Percentiles rank a stretch among this genome's conserved stretches.
Evolutionary conservation across 2,888 invertebrate species (phyloP).

Genomic region (Aricia artaxerxes): DNA sequence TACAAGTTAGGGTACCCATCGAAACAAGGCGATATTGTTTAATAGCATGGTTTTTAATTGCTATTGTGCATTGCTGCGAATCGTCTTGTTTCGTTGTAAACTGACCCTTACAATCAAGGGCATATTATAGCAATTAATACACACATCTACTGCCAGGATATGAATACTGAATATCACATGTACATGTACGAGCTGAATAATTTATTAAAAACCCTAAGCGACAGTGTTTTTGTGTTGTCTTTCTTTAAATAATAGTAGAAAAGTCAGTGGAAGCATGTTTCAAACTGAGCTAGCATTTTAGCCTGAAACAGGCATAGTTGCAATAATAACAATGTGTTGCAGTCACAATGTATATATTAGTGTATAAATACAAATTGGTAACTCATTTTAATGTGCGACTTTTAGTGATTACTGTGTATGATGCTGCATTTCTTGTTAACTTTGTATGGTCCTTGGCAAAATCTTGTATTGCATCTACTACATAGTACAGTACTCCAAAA

Average conservation of each 20-base stretch:
- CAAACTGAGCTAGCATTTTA: not conserved
- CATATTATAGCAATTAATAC: too few relatives aligned
- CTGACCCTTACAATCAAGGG: too few relatives aligned
- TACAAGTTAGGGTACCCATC: too few relatives aligned
- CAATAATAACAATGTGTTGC: slow-evolving; percentile 4
- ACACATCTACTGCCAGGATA: too few relatives aligned
- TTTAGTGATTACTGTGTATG: not conserved
- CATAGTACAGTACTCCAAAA: too few relatives aligned
- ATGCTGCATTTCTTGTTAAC: not conserved
- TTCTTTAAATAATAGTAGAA: not conserved
- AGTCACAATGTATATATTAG: slow-evolving; percentile 18
- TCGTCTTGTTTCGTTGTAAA: too few relatives aligned
- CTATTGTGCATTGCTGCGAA: too few relatives aligned
- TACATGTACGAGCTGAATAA: not conserved
- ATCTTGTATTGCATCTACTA: not conserved
- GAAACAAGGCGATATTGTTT: too few relatives aligned
- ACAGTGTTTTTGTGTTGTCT: not conserved
- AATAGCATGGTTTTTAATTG: too few relatives aligned
- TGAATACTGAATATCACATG: too few relatives aligned
- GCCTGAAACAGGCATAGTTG: not conserved
- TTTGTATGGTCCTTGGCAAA: not conserved
- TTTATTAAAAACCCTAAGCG: too few relatives aligned
- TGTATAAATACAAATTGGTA: not conserved
- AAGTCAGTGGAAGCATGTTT: not conserved
- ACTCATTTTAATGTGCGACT: not conserved